These are phyloP conservation scores for Drosophila aff. DNA, from an alignment of 1,140 invertebrate species.

Conservation along the genomic window DNA sequence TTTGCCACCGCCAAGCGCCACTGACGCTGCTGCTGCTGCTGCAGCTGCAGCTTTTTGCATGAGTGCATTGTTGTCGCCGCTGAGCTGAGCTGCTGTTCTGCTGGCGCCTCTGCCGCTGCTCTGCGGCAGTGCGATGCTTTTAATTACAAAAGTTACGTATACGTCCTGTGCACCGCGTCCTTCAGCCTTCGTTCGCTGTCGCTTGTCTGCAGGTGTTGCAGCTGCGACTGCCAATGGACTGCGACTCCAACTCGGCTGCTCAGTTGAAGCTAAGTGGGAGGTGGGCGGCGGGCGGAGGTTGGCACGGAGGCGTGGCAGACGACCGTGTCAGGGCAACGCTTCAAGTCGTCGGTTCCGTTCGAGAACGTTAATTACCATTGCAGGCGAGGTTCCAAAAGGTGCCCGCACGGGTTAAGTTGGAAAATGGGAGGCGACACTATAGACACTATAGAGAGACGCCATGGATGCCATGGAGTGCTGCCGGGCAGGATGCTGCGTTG, in stretches of 20 bases:
- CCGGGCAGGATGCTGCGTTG: conserved; percentile 24
- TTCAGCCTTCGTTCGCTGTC: conserved; percentile 37
- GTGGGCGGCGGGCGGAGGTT: background rate
- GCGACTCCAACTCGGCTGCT: conserved; percentile 41
- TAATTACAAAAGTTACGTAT: conserved; percentile 83
- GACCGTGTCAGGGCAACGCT: conserved; percentile 52
- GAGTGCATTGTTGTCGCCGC: conserved; percentile 62
- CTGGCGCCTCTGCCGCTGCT: conserved; percentile 45
- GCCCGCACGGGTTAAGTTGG: conserved; percentile 16
- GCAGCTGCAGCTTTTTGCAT: conserved; percentile 69
- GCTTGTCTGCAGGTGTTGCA: conserved; percentile 75
- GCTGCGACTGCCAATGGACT: conserved; percentile 63
- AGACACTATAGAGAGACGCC: conserved; percentile 12
- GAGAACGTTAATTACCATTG: conserved; percentile 80
- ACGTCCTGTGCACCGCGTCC: conserved; percentile 62
- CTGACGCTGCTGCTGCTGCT: conserved; percentile 5
- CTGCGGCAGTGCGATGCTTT: conserved; percentile 75
- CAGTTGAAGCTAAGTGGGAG: conserved; percentile 15
- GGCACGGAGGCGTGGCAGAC: conserved; percentile 23
- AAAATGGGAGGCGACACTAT: conserved; percentile 17
- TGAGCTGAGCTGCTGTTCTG: conserved; percentile 1
- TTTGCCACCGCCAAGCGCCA: conserved; percentile 17
- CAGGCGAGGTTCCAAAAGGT: conserved; percentile 35
- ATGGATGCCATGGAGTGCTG: conserved; percentile 6
- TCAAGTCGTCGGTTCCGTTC: conserved; percentile 81